A percentile compares a stretch with the other conserved stretches of the same genome.
phyloP scores from a whole-genome alignment of 2,888 invertebrate genomes.

The Sphecodes monilicornis region DNA sequence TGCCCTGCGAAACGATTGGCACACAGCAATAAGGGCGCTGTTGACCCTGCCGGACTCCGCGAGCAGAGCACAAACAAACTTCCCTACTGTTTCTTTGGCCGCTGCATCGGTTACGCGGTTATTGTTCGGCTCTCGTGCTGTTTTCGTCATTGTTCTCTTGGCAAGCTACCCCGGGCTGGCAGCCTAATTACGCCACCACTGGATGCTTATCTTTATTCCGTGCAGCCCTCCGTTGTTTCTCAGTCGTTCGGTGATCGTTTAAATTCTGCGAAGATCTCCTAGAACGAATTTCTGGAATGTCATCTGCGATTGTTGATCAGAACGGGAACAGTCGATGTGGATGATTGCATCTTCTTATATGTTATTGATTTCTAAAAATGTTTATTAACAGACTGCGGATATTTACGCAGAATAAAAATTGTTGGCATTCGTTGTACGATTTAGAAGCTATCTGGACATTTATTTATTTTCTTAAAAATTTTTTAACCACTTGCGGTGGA shows the following conservation, averaged over 20 bases:
- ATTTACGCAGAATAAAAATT: no score
- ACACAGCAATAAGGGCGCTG: background rate
- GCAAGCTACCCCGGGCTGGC: background rate
- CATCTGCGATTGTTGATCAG: background rate
- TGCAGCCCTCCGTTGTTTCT: background rate
- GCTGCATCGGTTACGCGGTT: background rate
- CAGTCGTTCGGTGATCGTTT: background rate
- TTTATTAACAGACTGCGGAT: no score
- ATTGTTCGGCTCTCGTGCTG: conserved; percentile 1
- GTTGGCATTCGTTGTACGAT: no score
- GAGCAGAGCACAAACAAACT: conserved; percentile 5
- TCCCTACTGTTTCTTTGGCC: background rate
- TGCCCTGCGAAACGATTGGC: conserved; percentile 8
- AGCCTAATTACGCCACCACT: background rate
- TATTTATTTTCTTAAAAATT: no score
- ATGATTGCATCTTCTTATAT: no score
- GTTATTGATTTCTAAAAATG: no score
- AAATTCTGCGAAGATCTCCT: background rate
- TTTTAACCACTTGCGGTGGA: no score
- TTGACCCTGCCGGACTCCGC: background rate
- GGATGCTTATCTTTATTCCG: background rate
- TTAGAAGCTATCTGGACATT: no score
- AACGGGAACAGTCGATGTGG: no score
- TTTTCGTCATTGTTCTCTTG: background rate
- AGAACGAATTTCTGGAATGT: background rate